A percentile compares a stretch with the other conserved stretches of the same genome.
Evolutionary conservation across 2,888 invertebrate genomes (phyloP).

Genomic region (Cantharis nigra): DNA sequence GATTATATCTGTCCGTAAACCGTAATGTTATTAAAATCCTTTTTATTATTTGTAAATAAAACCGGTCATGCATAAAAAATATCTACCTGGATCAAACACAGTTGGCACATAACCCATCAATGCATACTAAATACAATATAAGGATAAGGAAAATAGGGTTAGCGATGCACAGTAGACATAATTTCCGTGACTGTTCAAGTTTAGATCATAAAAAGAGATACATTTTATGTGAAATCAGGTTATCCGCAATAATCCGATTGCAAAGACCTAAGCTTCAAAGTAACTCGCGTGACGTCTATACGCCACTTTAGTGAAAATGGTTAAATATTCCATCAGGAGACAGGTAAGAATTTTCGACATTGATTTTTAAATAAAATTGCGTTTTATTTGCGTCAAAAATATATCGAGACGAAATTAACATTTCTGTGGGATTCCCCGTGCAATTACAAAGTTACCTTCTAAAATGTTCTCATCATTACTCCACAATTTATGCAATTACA

Average conservation of each 20-base stretch:
- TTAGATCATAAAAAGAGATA: slow-evolving; percentile 42
- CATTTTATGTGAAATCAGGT: slow-evolving; percentile 38
- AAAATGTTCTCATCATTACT: neutral
- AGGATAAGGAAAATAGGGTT: slow-evolving; percentile 32
- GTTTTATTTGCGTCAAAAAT: neutral
- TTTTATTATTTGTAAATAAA: slow-evolving; percentile 19
- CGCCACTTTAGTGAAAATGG: slow-evolving; percentile 7
- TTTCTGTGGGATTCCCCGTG: neutral
- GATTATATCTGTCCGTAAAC: slow-evolving; percentile 2
- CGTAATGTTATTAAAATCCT: slow-evolving; percentile 20
- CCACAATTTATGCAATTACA: neutral
- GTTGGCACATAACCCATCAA: slow-evolving; percentile 13
- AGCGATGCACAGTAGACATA: slow-evolving; percentile 36
- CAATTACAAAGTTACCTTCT: neutral
- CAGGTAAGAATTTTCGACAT: neutral
- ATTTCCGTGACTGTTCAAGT: slow-evolving; percentile 42
- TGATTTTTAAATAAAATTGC: neutral
- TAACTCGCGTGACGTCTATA: slow-evolving; percentile 35
- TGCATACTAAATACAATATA: slow-evolving; percentile 23
- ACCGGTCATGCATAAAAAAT: slow-evolving; percentile 33
- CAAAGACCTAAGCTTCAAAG: slow-evolving; percentile 26
- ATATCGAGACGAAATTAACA: neutral
- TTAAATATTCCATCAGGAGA: neutral
- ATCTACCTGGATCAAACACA: slow-evolving; percentile 17
- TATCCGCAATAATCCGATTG: slow-evolving; percentile 41